A percentile compares a stretch with the other conserved stretches of the same genome.
Conservation (phyloP, 2,888 invertebrate species). For the Drosophila cyrtoloma region DNA sequence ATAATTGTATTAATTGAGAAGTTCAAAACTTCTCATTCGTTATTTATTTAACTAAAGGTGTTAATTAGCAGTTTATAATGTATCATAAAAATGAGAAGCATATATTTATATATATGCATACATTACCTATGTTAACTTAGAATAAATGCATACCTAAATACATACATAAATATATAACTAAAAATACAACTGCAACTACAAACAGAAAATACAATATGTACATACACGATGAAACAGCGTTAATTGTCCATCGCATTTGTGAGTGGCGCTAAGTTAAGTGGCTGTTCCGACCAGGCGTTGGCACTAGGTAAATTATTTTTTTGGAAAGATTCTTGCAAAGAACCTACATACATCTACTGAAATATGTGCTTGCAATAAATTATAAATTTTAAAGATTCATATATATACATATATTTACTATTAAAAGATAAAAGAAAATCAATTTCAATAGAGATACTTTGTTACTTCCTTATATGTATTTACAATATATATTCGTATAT, state of each 20-base stretch:
- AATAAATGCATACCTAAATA: slow-evolving; percentile 19
- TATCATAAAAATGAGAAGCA: slow-evolving; percentile 21
- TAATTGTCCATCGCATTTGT: slow-evolving; percentile 58
- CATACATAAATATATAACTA: slow-evolving; percentile 7
- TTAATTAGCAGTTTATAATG: slow-evolving; percentile 59
- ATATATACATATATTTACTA: slow-evolving; percentile 53
- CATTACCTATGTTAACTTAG: slow-evolving; percentile 43
- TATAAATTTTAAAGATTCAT: slow-evolving; percentile 56
- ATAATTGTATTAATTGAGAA: slow-evolving; percentile 48
- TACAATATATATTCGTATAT: slow-evolving; percentile 59
- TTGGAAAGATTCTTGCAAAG: slow-evolving; percentile 54
- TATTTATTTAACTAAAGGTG: slow-evolving; percentile 61
- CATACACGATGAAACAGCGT: slow-evolving; percentile 25
- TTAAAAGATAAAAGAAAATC: slow-evolving; percentile 36
- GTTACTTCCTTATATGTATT: slow-evolving; percentile 60
- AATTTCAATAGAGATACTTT: slow-evolving; percentile 54
- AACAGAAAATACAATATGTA: slow-evolving; percentile 19
- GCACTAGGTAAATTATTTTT: slow-evolving; percentile 34
- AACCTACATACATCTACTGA: slow-evolving; percentile 45
- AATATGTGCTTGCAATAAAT: slow-evolving; percentile 64
- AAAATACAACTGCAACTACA: neutral
- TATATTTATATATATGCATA: slow-evolving; percentile 17
- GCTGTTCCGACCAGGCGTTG: slow-evolving; percentile 49
- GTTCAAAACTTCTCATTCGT: slow-evolving; percentile 64
- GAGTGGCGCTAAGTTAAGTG: slow-evolving; percentile 38